Evolutionary conservation across 2,888 invertebrate genomes (phyloP).

Genomic region (Zootermopsis nevadensis): DNA sequence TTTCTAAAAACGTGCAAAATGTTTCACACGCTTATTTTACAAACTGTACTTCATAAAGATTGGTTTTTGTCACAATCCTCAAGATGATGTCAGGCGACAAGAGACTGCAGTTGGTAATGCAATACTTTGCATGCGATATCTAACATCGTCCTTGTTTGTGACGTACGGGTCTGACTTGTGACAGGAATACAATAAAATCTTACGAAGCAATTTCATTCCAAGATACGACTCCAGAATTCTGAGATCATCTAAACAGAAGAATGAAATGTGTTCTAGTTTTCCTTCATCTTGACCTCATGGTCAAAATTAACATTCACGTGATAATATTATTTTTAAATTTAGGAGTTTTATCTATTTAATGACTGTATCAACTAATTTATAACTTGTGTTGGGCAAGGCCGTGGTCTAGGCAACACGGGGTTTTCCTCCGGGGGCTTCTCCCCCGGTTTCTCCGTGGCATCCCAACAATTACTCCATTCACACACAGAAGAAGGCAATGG

Average conservation of each 20-base stretch:
- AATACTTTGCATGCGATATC: slow-evolving; percentile 7
- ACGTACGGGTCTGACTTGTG: neutral
- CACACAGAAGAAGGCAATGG: too few relatives aligned
- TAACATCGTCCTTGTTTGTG: neutral
- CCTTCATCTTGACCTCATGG: neutral
- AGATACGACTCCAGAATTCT: neutral
- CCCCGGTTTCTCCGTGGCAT: too few relatives aligned
- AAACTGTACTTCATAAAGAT: neutral
- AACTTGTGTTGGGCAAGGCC: too few relatives aligned
- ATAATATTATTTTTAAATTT: too few relatives aligned
- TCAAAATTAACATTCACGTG: too few relatives aligned
- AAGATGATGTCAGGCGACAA: neutral
- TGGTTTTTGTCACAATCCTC: neutral
- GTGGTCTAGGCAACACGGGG: too few relatives aligned
- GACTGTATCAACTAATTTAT: too few relatives aligned
- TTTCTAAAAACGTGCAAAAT: too few relatives aligned
- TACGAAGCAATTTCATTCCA: neutral
- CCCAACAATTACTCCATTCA: too few relatives aligned
- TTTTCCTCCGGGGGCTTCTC: too few relatives aligned
- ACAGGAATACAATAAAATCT: neutral
- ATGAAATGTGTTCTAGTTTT: neutral
- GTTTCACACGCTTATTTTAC: neutral
- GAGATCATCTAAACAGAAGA: neutral
- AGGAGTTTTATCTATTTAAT: too few relatives aligned
- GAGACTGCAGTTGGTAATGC: slow-evolving; percentile 8